phyloP scores from a whole-genome alignment of 2,888 invertebrate species.

The Chrysodeixis includens region DNA sequence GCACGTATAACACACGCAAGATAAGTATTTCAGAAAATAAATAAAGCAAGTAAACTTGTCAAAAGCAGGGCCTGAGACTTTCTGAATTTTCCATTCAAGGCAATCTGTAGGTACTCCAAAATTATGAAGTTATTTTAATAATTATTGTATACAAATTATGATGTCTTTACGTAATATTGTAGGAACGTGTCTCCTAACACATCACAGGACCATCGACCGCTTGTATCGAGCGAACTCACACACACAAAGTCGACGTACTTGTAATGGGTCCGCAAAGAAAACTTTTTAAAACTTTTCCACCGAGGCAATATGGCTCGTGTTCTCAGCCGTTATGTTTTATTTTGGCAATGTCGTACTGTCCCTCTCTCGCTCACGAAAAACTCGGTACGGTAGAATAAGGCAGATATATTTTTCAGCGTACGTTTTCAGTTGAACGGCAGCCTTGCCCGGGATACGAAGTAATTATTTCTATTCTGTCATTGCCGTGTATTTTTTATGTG shows the following conservation, averaged over 20 bases:
- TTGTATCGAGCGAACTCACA: slow-evolving; percentile 81
- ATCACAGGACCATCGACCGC: slow-evolving; percentile 80
- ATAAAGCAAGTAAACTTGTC: not conserved
- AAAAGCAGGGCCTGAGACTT: not conserved
- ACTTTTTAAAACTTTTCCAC: slow-evolving; percentile 90
- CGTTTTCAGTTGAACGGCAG: slow-evolving; percentile 72
- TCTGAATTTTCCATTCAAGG: not conserved
- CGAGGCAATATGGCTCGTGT: slow-evolving; percentile 90
- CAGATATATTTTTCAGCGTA: slow-evolving; percentile 69
- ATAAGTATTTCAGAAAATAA: not conserved
- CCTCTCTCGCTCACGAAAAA: slow-evolving; percentile 69
- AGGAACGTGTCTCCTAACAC: slow-evolving; percentile 56
- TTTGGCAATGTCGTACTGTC: slow-evolving; percentile 84
- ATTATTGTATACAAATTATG: slow-evolving; percentile 18
- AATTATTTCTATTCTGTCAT: slow-evolving; percentile 90
- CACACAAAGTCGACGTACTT: slow-evolving; percentile 82
- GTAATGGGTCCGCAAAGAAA: slow-evolving; percentile 90
- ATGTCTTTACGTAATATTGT: slow-evolving; percentile 33
- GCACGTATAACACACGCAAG: not conserved
- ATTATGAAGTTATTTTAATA: not conserved
- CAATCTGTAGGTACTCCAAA: no score
- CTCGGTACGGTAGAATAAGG: slow-evolving; percentile 68
- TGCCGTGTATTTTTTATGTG: slow-evolving; percentile 87
- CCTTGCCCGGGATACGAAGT: slow-evolving; percentile 88
- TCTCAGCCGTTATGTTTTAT: slow-evolving; percentile 89